Evolutionary conservation across 1,140 invertebrate species (phyloP).

Genomic region (Drosophila equinoxialis): DNA sequence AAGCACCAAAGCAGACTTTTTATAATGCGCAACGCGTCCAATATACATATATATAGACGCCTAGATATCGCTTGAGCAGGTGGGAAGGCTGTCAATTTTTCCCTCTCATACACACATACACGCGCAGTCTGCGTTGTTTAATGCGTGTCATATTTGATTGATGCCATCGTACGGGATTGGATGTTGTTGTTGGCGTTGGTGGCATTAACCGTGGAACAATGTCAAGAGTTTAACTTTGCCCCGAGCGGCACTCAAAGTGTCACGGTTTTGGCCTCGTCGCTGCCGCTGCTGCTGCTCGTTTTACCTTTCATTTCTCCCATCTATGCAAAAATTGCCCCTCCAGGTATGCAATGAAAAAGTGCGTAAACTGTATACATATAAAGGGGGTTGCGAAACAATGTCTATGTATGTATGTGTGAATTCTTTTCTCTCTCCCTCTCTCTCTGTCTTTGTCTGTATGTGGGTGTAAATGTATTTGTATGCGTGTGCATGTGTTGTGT

Average conservation of each 20-base stretch:
- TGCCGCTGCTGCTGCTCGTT: neutral
- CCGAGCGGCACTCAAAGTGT: conserved; percentile 66
- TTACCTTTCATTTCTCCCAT: conserved; percentile 22
- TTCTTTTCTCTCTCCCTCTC: conserved; percentile 28
- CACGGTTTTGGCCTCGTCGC: conserved; percentile 22
- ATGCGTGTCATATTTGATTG: conserved; percentile 82
- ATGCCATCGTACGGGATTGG: conserved; percentile 47
- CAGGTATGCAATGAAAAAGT: conserved; percentile 78
- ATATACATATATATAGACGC: conserved; percentile 23
- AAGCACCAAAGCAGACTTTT: conserved; percentile 40
- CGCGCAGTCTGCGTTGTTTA: conserved; percentile 65
- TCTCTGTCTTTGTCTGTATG: neutral
- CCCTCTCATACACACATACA: neutral
- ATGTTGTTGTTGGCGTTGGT: neutral
- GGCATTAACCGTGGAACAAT: conserved; percentile 55
- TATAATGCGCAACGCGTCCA: conserved; percentile 54
- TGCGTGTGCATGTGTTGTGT: conserved; percentile 44
- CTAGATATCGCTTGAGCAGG: neutral
- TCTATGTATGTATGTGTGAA: neutral
- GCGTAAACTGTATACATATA: conserved; percentile 37
- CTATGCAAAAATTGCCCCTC: conserved; percentile 57
- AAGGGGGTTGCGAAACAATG: conserved; percentile 1
- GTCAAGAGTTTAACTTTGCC: conserved; percentile 76
- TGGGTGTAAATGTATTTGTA: neutral
- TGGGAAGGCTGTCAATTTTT: conserved; percentile 52